Base-by-base conservation (phyloP, 2,888 invertebrate genomes). In the Lithophane leautieri region DNA sequence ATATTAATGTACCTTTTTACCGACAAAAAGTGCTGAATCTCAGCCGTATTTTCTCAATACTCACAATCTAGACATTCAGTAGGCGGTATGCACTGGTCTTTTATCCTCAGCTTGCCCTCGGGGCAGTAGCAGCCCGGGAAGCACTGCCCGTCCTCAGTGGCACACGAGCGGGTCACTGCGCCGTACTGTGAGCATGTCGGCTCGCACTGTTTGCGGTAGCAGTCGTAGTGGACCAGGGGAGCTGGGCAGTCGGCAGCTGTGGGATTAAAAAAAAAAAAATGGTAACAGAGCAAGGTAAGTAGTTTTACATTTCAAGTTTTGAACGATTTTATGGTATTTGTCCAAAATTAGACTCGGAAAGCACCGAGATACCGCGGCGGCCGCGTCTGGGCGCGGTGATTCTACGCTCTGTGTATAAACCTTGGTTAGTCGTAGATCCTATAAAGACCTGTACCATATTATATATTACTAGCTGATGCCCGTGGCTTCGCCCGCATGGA, bases 101-200 rank as follows among this genome's bases (percentile, higher is more conserved):
- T 98, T 89, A 97, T 97, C 28, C 98, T 96, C 76, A 95, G 92
- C 79, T 86, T 94, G 60, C 98, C 98, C 63, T 98, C 97, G 0
- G 98, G 98, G 87, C 98, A 98, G 94, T 98, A 98, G 93, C 98
- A 98, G 72, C 98, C 98, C 0, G 98, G 97, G 95, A 98, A 98
- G 93, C 98, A 98, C 63, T 97, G 97, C 54, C 98, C 97, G 25
- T 97, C 97, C 81, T 97, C 95, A 34, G 95, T 91, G 0, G 98
- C 97, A 85, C 98, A 98, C 0, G 97, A 94, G 67, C 68, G 78
- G 7, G 85, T 97, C 97, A 0, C 95, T 92, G 74, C 79, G 60
- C 91, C 92, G 61, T 86, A 79, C 70, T 97, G 97, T 63, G 97
- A 97, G 91, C 99, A 99, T 0, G 98, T 97, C 2, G 98, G 97